Conservation (phyloP, 92 coral and sea anemone species). For the Metridium senile region DNA sequence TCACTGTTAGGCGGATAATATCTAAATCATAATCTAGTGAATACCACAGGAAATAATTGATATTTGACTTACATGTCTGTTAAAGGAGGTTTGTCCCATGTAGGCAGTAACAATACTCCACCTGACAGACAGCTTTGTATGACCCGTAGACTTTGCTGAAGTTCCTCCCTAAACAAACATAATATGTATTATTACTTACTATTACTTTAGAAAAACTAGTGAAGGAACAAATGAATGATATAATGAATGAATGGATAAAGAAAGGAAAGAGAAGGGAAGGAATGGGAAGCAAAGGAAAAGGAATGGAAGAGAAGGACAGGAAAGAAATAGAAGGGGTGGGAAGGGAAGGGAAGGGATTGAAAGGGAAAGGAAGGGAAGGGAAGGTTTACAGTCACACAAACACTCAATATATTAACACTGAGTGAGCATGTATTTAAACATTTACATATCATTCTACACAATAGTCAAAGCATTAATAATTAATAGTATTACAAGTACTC, state of each 20-base stretch:
- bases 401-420: no score
- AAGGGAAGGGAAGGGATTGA: neutral
- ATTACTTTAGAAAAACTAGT: no score
- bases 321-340: neutral
- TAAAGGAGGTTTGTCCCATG: slow-evolving; percentile 81
- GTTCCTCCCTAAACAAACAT: slow-evolving; percentile 76
- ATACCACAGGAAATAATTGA: neutral
- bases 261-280: neutral
- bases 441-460: no score
- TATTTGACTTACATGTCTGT: slow-evolving; percentile 75
- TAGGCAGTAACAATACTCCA: slow-evolving; percentile 76
- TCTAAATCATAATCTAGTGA: no score
- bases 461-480: no score
- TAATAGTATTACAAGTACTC: no score
- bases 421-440: no score
- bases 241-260: neutral
- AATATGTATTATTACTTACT: no score
- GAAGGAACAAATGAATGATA: neutral
- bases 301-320: neutral
- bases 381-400: no score
- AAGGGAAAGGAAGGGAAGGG: neutral
- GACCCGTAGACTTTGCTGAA: slow-evolving; percentile 83
- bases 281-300: neutral
- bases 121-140: slow-evolving; percentile 79
- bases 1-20: no score